These are phyloP conservation scores for Apotomis capreana DNA, from an alignment of 2,888 invertebrate species.

Conservation along the genomic window DNA sequence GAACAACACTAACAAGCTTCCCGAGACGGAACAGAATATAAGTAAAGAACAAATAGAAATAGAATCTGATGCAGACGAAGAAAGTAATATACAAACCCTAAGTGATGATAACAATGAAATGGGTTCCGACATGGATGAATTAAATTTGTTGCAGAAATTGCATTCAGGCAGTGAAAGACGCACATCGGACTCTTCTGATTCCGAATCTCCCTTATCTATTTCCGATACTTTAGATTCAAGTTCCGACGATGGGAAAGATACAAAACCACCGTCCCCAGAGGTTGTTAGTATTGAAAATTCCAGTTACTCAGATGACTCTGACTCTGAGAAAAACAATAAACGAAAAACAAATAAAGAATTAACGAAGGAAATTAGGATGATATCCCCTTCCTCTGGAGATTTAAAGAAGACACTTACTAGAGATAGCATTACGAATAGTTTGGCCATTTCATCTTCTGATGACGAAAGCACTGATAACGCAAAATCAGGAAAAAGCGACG, in stretches of 20 bases:
- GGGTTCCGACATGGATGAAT: slow-evolving; percentile 71
- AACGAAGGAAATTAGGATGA: slow-evolving; percentile 47
- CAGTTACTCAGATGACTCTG: slow-evolving; percentile 62
- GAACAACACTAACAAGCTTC: slow-evolving; percentile 21
- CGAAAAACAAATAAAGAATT: slow-evolving; percentile 43
- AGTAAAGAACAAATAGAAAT: slow-evolving; percentile 35
- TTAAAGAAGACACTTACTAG: slow-evolving; percentile 46
- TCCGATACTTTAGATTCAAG: slow-evolving; percentile 67
- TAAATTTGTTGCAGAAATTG: slow-evolving; percentile 70
- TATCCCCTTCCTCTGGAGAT: slow-evolving; percentile 42
- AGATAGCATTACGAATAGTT: slow-evolving; percentile 59
- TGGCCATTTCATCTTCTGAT: slow-evolving; percentile 65
- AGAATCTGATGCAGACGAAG: slow-evolving; percentile 18
- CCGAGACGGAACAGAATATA: slow-evolving; percentile 39
- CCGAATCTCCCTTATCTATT: slow-evolving; percentile 66
- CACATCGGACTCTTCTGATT: slow-evolving; percentile 62
- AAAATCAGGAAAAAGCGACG: slow-evolving; percentile 1
- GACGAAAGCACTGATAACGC: slow-evolving; percentile 51
- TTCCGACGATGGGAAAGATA: slow-evolving; percentile 52
- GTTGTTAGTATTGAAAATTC: slow-evolving; percentile 78
- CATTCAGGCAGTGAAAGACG: slow-evolving; percentile 63
- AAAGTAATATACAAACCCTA: slow-evolving; percentile 50
- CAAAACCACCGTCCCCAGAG: slow-evolving; percentile 50
- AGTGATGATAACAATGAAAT: slow-evolving; percentile 59
- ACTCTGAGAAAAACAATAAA: slow-evolving; percentile 51